Evolutionary conservation across 1,140 invertebrate species (phyloP).

Genomic region (Laupala kohalensis): DNA sequence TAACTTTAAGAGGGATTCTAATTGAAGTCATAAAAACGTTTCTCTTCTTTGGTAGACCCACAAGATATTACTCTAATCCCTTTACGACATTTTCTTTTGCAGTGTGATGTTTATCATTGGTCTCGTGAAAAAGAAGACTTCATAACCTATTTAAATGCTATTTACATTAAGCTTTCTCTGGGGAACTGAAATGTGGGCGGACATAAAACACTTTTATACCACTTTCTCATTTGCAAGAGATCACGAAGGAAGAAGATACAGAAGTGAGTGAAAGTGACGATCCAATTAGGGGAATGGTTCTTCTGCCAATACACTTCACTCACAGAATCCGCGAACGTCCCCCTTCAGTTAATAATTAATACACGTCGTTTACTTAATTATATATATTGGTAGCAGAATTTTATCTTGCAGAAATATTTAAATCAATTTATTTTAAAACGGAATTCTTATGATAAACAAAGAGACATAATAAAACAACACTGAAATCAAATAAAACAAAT

Average conservation of each 20-base stretch:
- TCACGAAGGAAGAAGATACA: neutral
- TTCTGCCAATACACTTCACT: too few relatives aligned
- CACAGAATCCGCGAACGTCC: too few relatives aligned
- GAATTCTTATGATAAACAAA: too few relatives aligned
- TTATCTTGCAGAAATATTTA: too few relatives aligned
- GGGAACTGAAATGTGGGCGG: neutral
- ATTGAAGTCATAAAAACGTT: neutral
- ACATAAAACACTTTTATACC: neutral
- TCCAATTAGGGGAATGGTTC: neutral
- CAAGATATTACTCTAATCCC: neutral
- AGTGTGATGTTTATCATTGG: neutral
- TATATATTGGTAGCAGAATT: too few relatives aligned
- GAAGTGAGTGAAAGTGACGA: neutral
- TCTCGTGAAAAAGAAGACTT: neutral
- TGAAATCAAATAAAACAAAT: too few relatives aligned
- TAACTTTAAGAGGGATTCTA: neutral
- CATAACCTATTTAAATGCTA: neutral
- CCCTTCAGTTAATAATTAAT: too few relatives aligned
- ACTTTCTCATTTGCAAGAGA: neutral
- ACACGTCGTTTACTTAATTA: too few relatives aligned
- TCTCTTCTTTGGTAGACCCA: neutral
- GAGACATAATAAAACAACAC: too few relatives aligned
- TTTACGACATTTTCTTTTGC: neutral
- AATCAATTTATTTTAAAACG: too few relatives aligned
- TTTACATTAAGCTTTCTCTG: neutral